Conservation (phyloP, 2,113 vertebrate genomes). For the Mus pahari region DNA sequence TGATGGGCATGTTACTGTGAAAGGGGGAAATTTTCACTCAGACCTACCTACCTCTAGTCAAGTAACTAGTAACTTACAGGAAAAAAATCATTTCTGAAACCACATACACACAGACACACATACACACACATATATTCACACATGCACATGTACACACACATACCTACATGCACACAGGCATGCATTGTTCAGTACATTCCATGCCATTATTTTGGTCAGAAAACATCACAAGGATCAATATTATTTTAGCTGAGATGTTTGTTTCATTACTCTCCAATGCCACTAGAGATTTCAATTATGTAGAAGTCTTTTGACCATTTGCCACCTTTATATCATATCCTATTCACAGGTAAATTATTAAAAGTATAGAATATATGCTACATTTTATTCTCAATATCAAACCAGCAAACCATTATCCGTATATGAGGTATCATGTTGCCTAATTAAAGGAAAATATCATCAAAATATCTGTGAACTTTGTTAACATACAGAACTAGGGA, state of each 20-base stretch:
- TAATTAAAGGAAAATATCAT: not conserved
- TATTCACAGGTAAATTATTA: not conserved
- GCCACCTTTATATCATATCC: not conserved
- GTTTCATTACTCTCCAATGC: not conserved
- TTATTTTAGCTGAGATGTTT: not conserved
- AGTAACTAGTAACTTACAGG: not conserved
- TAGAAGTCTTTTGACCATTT: not conserved
- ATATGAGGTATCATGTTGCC: not conserved
- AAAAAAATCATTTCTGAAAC: not conserved
- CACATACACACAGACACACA: not conserved
- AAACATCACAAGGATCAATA: too few relatives aligned
- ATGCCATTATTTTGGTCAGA: not conserved
- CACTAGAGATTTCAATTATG: too few relatives aligned
- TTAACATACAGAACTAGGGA: not conserved
- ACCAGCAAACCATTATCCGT: not conserved
- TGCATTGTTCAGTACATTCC: fast-evolving
- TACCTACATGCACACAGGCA: too few relatives aligned
- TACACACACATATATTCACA: not conserved
- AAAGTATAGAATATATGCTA: not conserved
- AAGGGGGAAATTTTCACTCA: not conserved
- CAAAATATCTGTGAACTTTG: not conserved
- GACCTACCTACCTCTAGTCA: not conserved
- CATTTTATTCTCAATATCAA: not conserved
- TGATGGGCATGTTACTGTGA: not conserved
- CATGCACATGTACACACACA: not conserved